Evolutionary conservation across 2,888 invertebrate species (phyloP), one percentile per base, ranked within the genome.

Genomic region (Dasysyrphus tricinctus): DNA sequence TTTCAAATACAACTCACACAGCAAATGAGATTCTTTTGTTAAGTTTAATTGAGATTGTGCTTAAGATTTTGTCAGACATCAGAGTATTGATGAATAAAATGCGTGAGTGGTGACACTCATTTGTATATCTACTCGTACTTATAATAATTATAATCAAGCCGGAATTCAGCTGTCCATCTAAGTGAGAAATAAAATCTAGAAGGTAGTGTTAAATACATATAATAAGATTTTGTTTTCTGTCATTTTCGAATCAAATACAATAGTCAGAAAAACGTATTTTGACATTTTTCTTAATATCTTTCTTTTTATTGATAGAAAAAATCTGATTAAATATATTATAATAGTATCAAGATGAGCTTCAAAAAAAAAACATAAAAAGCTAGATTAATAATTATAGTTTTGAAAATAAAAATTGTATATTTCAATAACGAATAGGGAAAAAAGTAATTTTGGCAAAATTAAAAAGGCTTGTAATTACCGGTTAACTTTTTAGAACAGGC

Each of bases 61-160:
- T 65, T 65, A 9, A 47, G 65, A n/a, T 65, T 42, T 47, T 63
- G 44, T 63, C 9, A 47, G 65, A 65, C 44, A 29, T 63, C 9
- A 47, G 65, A 65, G 34, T 34, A 65, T 61, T 42, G 14, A 39
- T 37, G 34, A 47, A 49, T 37, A 37, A 67, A 67, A 44, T 67
- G 67, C 67, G 49, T 67, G 67, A 49, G 67, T 34, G 67, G 47
- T 19, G 14, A 49, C 49, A 37, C 34, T 49, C 49, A 19, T 34
- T 19, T 61, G 3, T 37, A 2, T 34, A 9, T 24, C 24, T 24
- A 24, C 24, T 24, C 24, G 19, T 5, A 32, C 7, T 0, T 39
- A 6, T 19, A 19, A 9, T 14, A 19, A 9, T 14, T 61, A 57
- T 61, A 67, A 67, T 37, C 19, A 34, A 65, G 12, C 65, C 47